These are phyloP conservation scores for Tiphia femorata DNA, from an alignment of 2,888 invertebrate genomes.

Conservation along the genomic window DNA sequence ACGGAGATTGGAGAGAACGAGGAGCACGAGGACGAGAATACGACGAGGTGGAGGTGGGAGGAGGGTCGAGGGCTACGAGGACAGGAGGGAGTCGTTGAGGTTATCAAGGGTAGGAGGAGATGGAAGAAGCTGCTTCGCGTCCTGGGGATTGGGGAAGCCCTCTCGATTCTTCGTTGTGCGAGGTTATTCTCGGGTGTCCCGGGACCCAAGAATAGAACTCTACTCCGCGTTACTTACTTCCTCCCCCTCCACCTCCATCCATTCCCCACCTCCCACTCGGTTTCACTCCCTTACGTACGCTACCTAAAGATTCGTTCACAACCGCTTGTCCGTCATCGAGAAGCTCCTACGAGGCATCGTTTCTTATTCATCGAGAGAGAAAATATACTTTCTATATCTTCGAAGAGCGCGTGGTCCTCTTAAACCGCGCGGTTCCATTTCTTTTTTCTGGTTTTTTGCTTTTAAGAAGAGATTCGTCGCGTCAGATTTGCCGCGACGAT, in stretches of 20 bases:
- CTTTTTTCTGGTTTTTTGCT: too few species aligned
- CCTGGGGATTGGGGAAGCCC: slow-evolving; percentile 55
- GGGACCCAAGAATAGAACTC: slow-evolving; percentile 50
- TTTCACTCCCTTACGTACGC: background rate
- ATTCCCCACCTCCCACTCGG: background rate
- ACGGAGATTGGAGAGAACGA: slow-evolving; percentile 6
- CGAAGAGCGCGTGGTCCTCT: too few species aligned
- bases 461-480: too few species aligned
- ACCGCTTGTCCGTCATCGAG: slow-evolving; percentile 8
- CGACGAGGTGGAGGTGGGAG: background rate
- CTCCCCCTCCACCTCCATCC: background rate
- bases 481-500: too few species aligned
- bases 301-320: slow-evolving; percentile 17
- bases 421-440: too few species aligned
- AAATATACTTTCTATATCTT: background rate
- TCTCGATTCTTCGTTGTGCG: slow-evolving; percentile 41
- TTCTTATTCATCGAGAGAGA: slow-evolving; percentile 6
- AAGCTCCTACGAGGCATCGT: background rate
- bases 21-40: background rate
- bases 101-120: background rate
- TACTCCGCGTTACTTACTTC: slow-evolving; percentile 27
- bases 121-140: slow-evolving; percentile 11
- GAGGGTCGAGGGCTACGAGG: background rate
- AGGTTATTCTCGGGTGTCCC: slow-evolving; percentile 53
- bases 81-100: slow-evolving; percentile 1